Evolutionary conservation across 2,113 vertebrate species (phyloP).

Genomic region (Corythaeola cristata): DNA sequence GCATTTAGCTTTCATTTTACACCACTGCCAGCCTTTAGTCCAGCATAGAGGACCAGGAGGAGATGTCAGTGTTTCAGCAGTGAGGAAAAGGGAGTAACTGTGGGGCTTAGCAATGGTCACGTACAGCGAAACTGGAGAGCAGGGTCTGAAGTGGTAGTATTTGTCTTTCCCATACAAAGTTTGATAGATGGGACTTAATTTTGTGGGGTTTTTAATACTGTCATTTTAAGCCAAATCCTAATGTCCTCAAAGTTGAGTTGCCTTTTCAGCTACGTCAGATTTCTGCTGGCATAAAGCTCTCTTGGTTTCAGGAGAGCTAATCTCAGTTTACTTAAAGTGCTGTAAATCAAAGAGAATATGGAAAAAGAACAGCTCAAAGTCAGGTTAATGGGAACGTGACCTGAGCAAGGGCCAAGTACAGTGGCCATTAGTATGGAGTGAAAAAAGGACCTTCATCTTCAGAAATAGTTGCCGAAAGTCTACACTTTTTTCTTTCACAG

Average conservation of each 20-base stretch:
- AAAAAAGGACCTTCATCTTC: not conserved
- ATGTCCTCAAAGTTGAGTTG: not conserved
- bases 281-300: not conserved
- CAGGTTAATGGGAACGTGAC: not conserved
- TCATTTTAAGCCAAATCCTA: not conserved
- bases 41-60: not conserved
- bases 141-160: not conserved
- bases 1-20: not conserved
- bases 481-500: not conserved
- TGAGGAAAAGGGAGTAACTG: not conserved
- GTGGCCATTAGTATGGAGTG: not conserved
- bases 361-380: not conserved
- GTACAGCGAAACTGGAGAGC: not conserved
- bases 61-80: not conserved
- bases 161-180: not conserved
- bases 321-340: slow-evolving; percentile 15
- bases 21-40: not conserved
- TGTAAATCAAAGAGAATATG: slow-evolving; percentile 25
- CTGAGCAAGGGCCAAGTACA: not conserved
- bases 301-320: slow-evolving; percentile 13
- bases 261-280: not conserved
- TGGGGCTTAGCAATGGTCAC: not conserved
- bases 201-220: not conserved
- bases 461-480: slow-evolving; percentile 21
- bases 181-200: not conserved